These are phyloP conservation scores for Cirrhinus molitorella DNA, from an alignment of 2,797 vertebrate genomes.

Conservation along the genomic window DNA sequence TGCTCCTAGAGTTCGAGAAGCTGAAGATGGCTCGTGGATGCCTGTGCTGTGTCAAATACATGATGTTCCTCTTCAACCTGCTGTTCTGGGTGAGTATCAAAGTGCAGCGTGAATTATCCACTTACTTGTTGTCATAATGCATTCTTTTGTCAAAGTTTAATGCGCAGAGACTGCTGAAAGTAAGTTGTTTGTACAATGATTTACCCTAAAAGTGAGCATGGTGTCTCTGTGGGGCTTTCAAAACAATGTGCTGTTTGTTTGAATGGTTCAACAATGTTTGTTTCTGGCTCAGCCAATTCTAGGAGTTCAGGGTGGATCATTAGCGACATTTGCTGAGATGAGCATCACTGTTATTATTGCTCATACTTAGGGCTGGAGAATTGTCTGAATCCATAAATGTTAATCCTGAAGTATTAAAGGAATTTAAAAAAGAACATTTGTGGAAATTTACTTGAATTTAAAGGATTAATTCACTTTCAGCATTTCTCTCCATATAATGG, in stretches of 20 bases:
- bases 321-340: background rate
- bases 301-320: background rate
- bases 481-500: no score
- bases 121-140: background rate
- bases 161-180: background rate
- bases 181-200: background rate
- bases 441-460: no score
- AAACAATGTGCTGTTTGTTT: background rate
- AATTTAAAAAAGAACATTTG: no score
- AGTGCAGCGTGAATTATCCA: slow-evolving; percentile 8
- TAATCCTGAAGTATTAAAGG: background rate
- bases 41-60: slow-evolving; percentile 98
- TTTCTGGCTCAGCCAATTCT: background rate
- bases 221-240: background rate
- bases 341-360: background rate
- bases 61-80: slow-evolving; percentile 99
- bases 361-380: background rate
- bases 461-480: no score
- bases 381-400: background rate
- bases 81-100: slow-evolving; percentile 93
- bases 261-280: background rate
- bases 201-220: background rate
- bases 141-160: background rate
- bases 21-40: slow-evolving; percentile 97
- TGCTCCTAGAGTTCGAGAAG: slow-evolving; percentile 86